Conservation (phyloP, 2,797 vertebrate genomes). For the Dromococcyx pavoninus region DNA sequence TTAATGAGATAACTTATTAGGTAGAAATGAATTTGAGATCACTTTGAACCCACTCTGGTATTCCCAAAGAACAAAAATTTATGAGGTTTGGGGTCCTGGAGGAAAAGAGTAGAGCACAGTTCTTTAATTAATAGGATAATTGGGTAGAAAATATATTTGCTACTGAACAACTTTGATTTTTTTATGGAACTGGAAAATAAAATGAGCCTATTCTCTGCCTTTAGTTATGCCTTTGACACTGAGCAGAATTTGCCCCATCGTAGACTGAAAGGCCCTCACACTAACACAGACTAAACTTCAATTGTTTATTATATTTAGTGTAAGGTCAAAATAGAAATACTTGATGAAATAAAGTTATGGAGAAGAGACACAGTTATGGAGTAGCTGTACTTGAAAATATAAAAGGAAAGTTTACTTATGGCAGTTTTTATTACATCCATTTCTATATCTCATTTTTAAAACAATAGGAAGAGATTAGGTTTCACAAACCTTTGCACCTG, state of each 20-base stretch:
- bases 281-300: neutral
- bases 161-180: neutral
- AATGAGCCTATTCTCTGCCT: neutral
- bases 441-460: neutral
- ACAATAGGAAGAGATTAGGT: neutral
- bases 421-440: neutral
- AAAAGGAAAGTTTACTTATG: neutral
- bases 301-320: neutral
- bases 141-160: neutral
- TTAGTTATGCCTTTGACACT: neutral
- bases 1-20: constrained; percentile 58
- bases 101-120: constrained; percentile 19
- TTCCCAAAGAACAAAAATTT: constrained; percentile 46
- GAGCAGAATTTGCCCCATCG: neutral
- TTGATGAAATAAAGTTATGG: neutral
- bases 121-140: constrained; percentile 51
- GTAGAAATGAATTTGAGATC: constrained; percentile 44
- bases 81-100: constrained; percentile 43
- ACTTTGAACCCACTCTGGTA: constrained; percentile 61
- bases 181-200: neutral
- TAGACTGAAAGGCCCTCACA: neutral
- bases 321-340: neutral
- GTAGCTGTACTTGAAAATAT: neutral
- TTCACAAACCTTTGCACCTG: neutral
- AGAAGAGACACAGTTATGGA: neutral